Evolutionary conservation across 2,888 invertebrate species (phyloP).

Genomic region (Pegoplata infirma): DNA sequence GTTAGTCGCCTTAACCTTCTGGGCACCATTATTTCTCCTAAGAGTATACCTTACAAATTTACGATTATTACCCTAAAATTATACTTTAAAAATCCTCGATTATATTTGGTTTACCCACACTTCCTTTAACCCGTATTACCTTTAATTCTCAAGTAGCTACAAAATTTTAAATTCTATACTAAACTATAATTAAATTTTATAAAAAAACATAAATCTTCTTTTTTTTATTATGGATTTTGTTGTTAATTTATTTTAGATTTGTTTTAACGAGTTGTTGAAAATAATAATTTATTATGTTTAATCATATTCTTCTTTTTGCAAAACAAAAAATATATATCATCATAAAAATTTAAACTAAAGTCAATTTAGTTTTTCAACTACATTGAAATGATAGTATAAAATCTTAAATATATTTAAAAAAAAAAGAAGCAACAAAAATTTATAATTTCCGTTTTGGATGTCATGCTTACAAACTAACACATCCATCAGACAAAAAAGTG

Average conservation of each 20-base stretch:
- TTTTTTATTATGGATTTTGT: neutral
- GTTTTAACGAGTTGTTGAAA: neutral
- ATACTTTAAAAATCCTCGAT: too few relatives aligned
- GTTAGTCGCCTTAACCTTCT: too few relatives aligned
- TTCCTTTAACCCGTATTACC: too few relatives aligned
- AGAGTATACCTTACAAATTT: too few relatives aligned
- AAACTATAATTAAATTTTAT: too few relatives aligned
- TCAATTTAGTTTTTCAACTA: neutral
- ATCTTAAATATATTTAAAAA: neutral
- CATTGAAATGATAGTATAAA: neutral
- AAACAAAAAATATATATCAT: neutral
- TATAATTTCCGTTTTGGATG: constrained; percentile 17
- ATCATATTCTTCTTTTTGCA: neutral
- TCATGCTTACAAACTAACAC: constrained; percentile 7
- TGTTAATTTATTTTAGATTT: neutral
- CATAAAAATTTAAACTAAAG: too few relatives aligned
- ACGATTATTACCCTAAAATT: too few relatives aligned
- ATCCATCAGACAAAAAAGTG: neutral
- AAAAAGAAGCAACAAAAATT: neutral
- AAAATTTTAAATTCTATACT: too few relatives aligned
- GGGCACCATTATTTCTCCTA: too few relatives aligned
- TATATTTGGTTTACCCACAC: too few relatives aligned
- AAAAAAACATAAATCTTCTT: neutral
- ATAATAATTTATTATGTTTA: neutral
- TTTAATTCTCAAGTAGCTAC: too few relatives aligned